phyloP scores from a whole-genome alignment of 2,797 vertebrate species.

The Alca torda region DNA sequence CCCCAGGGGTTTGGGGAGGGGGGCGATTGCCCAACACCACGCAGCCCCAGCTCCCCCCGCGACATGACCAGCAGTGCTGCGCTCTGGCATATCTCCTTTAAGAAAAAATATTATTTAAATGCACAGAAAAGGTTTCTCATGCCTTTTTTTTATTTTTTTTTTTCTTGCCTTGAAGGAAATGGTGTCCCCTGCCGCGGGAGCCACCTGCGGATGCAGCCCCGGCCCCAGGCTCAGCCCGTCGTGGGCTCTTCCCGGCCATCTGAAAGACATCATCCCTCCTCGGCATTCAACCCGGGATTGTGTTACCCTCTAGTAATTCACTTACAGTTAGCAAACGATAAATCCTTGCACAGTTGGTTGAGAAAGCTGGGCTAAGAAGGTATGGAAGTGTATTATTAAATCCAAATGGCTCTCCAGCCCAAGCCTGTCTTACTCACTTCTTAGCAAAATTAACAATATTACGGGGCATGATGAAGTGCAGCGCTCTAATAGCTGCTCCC shows the following conservation, averaged over 20 bases:
- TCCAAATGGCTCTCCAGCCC: constrained; percentile 23
- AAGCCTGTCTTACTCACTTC: background rate
- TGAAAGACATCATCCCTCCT: background rate
- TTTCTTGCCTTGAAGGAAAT: background rate
- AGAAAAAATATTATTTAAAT: background rate
- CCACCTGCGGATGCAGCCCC: background rate
- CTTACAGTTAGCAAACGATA: background rate
- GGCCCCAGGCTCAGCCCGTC: background rate
- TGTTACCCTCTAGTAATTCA: background rate
- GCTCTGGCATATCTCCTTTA: background rate
- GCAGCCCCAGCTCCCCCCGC: no score
- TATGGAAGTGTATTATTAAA: constrained; percentile 38
- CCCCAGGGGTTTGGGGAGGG: background rate
- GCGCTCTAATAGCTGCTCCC: background rate
- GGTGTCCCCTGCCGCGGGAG: background rate
- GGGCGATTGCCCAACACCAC: background rate
- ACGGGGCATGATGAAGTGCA: background rate
- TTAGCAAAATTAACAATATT: background rate
- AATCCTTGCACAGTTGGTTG: background rate
- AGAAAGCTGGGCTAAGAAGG: background rate
- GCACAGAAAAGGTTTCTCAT: background rate
- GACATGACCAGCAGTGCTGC: fast-evolving
- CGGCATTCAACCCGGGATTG: background rate
- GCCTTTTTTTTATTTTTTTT: background rate
- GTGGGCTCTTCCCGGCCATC: background rate